Percentiles rank a stretch among this genome's conserved stretches.
Evolutionary conservation across 2,888 invertebrate genomes (phyloP).

Genomic region (Laothoe populi): DNA sequence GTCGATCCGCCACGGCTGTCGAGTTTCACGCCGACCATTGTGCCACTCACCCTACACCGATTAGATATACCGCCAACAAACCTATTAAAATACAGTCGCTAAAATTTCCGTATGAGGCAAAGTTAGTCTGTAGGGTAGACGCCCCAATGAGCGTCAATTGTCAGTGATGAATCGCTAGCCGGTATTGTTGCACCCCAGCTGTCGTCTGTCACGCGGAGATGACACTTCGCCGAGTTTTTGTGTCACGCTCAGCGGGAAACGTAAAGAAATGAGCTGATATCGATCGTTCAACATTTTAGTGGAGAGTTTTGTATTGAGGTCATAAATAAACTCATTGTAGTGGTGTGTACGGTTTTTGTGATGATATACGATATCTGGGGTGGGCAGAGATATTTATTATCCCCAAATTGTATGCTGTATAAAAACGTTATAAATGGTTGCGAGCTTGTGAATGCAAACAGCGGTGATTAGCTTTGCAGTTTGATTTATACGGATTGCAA

Average conservation of each 20-base stretch:
- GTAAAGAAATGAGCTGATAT: slow-evolving; percentile 77
- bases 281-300: slow-evolving; percentile 78
- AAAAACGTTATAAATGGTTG: slow-evolving; percentile 48
- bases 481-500: slow-evolving; percentile 26
- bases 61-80: slow-evolving; percentile 34
- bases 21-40: slow-evolving; percentile 61
- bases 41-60: slow-evolving; percentile 52
- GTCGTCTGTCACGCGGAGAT: slow-evolving; percentile 78
- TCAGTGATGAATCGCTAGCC: slow-evolving; percentile 75
- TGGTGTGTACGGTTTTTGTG: slow-evolving; percentile 73
- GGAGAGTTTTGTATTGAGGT: slow-evolving; percentile 76
- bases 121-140: slow-evolving; percentile 58
- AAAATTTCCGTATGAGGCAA: slow-evolving; percentile 32
- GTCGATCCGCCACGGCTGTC: slow-evolving; percentile 76
- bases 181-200: slow-evolving; percentile 78
- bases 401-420: slow-evolving; percentile 31
- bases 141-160: slow-evolving; percentile 60
- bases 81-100: slow-evolving; percentile 39
- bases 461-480: slow-evolving; percentile 45
- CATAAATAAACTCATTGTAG: slow-evolving; percentile 78
- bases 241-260: slow-evolving; percentile 66
- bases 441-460: slow-evolving; percentile 45
- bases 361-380: slow-evolving; percentile 70
- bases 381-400: slow-evolving; percentile 67
- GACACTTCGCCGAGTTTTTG: slow-evolving; percentile 79